Percentiles rank a stretch among this genome's conserved stretches.
These are phyloP conservation scores for Meiosimyza platycephala DNA, from an alignment of 2,888 invertebrate genomes.

Conservation along the genomic window DNA sequence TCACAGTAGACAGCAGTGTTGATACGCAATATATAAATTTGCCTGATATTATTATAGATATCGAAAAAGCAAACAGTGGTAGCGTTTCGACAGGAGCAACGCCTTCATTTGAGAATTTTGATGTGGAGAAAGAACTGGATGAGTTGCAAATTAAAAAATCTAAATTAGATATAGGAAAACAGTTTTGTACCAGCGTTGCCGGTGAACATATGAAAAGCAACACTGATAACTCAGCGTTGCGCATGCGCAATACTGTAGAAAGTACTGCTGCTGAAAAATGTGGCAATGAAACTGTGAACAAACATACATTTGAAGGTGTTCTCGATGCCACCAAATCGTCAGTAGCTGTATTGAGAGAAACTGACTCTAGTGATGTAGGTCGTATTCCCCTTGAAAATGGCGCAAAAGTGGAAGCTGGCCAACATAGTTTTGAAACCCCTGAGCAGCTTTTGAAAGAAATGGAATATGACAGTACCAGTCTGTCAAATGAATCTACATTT, in stretches of 20 bases:
- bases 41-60: conserved; percentile 67
- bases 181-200: background rate
- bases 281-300: background rate
- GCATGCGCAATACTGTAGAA: background rate
- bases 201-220: background rate
- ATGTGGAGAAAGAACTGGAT: conserved; percentile 61
- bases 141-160: conserved; percentile 49
- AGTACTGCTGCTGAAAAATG: background rate
- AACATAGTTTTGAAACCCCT: conserved; percentile 7
- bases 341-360: background rate
- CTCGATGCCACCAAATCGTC: background rate
- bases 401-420: background rate
- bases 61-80: conserved; percentile 60
- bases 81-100: background rate
- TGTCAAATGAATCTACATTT: conserved; percentile 59
- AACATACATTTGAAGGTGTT: background rate
- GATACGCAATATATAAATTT: conserved; percentile 60
- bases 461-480: conserved; percentile 55
- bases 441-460: conserved; percentile 45
- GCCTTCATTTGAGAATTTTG: conserved; percentile 54
- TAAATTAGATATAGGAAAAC: background rate
- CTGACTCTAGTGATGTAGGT: background rate
- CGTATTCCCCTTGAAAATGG: background rate
- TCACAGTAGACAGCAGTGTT: conserved; percentile 52
- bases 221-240: background rate